phyloP scores from a whole-genome alignment of 2,113 vertebrate genomes.

The Mustela lutreola region DNA sequence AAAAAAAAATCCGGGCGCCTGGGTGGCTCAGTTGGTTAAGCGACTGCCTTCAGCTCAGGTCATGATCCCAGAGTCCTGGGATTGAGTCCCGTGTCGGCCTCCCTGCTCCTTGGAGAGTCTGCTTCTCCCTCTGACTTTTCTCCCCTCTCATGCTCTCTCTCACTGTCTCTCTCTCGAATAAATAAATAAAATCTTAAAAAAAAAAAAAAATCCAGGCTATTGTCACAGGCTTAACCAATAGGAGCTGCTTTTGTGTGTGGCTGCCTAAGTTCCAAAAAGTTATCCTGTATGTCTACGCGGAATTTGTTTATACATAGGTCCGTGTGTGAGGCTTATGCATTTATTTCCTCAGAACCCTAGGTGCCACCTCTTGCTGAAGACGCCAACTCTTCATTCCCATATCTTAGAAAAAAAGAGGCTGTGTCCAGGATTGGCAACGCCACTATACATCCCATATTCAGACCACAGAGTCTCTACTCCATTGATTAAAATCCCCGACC shows the following conservation, averaged over 20 bases:
- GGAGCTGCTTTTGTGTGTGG: constrained; percentile 90
- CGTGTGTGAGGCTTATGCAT: constrained; percentile 89
- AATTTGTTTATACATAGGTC: constrained; percentile 88
- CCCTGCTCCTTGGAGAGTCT: too few relatives aligned
- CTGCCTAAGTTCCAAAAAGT: constrained; percentile 90
- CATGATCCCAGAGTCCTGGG: too few relatives aligned
- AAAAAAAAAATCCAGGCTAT: constrained; percentile 81
- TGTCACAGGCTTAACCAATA: constrained; percentile 86
- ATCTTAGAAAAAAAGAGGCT: constrained; percentile 85
- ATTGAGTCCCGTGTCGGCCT: too few relatives aligned
- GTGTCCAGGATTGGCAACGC: constrained; percentile 83
- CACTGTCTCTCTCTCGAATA: too few relatives aligned
- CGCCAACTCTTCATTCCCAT: constrained; percentile 88
- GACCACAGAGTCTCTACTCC: constrained; percentile 80
- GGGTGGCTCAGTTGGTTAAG: too few relatives aligned
- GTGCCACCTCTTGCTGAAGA: constrained; percentile 86
- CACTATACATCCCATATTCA: constrained; percentile 82
- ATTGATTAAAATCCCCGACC: constrained; percentile 54
- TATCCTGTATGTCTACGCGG: constrained; percentile 88
- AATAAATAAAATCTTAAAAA: too few relatives aligned
- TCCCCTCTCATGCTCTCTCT: too few relatives aligned
- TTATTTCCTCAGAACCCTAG: constrained; percentile 86
- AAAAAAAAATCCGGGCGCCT: constrained; percentile 61
- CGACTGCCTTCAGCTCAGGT: too few relatives aligned
- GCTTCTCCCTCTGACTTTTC: too few relatives aligned